Percentiles rank a stretch among this genome's conserved stretches.
phyloP scores from a whole-genome alignment of 2,113 vertebrate genomes.

The Silurus asotus region DNA sequence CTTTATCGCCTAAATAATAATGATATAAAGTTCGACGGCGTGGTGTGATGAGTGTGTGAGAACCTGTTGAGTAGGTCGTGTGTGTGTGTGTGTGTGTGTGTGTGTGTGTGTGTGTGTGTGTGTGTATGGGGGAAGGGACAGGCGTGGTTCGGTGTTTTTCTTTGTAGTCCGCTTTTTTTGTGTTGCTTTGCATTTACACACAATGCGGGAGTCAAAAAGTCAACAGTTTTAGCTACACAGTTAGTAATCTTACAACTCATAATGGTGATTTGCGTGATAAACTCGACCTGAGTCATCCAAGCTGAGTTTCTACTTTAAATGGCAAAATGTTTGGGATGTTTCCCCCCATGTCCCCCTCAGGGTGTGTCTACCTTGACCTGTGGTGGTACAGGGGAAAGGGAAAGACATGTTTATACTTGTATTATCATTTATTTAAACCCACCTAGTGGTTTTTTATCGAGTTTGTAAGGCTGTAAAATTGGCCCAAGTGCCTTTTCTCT shows the following conservation, averaged over 20 bases:
- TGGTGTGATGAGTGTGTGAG: conserved; percentile 11
- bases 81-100: conserved; percentile 47
- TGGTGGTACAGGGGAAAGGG: background rate
- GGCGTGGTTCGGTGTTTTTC: conserved; percentile 59
- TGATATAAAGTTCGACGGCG: background rate
- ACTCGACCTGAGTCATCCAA: conserved; percentile 2
- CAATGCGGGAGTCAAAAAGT: background rate
- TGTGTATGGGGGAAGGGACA: conserved; percentile 53
- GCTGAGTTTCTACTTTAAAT: conserved; percentile 5
- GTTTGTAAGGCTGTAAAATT: background rate
- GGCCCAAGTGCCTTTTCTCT: conserved; percentile 57
- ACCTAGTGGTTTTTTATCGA: background rate
- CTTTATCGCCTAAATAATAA: background rate
- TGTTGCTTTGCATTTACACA: conserved; percentile 46
- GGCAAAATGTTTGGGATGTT: conserved; percentile 57
- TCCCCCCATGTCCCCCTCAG: background rate
- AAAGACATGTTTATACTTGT: conserved; percentile 18
- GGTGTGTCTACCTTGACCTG: conserved; percentile 61
- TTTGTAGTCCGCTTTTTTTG: conserved; percentile 38
- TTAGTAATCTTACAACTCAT: background rate
- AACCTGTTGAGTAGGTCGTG: conserved; percentile 57
- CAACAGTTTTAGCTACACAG: background rate
- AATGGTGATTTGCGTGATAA: background rate
- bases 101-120: conserved; percentile 6
- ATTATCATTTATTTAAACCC: background rate